Conservation (phyloP, 2,113 vertebrate species). For the Scomber colias region DNA sequence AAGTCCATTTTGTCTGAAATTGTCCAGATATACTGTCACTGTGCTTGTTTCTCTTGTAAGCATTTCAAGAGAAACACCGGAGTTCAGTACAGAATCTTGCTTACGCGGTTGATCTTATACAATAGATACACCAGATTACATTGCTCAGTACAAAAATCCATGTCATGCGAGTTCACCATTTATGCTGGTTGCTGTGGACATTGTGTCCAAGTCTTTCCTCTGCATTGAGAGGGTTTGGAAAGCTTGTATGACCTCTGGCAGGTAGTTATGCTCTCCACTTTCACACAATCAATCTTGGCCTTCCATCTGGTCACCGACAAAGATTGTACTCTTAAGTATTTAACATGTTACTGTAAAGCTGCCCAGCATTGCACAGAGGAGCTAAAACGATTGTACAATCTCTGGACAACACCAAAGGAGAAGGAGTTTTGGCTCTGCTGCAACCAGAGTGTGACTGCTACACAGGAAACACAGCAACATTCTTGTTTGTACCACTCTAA, state of each 20-base stretch:
- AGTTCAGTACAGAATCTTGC: no score
- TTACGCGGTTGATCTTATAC: no score
- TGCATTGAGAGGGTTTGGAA: no score
- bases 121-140: no score
- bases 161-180: no score
- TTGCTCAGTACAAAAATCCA: no score
- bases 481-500: neutral
- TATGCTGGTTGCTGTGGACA: no score
- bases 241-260: no score
- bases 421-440: neutral
- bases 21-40: neutral
- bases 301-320: conserved; percentile 7
- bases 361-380: conserved; percentile 2
- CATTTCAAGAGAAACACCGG: no score
- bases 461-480: neutral
- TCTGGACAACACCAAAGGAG: neutral
- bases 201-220: no score
- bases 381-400: neutral
- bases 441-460: neutral
- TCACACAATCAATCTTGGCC: neutral
- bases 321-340: neutral
- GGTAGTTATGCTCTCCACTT: neutral
- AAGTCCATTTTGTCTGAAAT: neutral
- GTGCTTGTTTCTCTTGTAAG: neutral
- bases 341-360: conserved; percentile 1